Evolutionary conservation across 2,888 invertebrate genomes (phyloP).

Genomic region (Rugalucina vietnamica): DNA sequence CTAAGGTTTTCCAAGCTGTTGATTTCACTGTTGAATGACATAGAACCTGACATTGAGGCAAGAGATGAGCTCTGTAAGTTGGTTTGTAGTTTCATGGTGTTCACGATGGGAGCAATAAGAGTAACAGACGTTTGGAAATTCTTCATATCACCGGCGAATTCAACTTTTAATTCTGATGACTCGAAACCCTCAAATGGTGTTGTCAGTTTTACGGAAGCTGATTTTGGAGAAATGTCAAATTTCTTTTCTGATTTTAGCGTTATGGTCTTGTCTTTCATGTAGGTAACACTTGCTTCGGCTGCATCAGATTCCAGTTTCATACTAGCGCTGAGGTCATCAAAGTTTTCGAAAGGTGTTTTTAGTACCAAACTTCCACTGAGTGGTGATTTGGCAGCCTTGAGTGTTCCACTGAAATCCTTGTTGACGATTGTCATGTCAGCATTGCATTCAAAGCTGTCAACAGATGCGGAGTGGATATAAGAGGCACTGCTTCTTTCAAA

Average conservation of each 20-base stretch:
- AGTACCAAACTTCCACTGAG: slow-evolving; percentile 15
- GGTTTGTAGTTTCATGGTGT: slow-evolving; percentile 29
- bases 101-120: slow-evolving; percentile 14
- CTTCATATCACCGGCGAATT: slow-evolving; percentile 29
- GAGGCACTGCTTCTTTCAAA: slow-evolving; percentile 32
- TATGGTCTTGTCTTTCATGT: slow-evolving; percentile 47
- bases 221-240: slow-evolving; percentile 19
- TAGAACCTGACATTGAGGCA: slow-evolving; percentile 17
- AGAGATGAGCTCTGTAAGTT: slow-evolving; percentile 26
- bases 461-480: slow-evolving; percentile 44
- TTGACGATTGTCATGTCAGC: slow-evolving; percentile 33
- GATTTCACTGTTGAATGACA: slow-evolving; percentile 47
- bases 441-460: slow-evolving; percentile 57
- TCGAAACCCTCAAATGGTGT: slow-evolving; percentile 49
- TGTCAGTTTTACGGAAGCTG: background rate
- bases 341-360: slow-evolving; percentile 44
- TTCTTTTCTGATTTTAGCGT: slow-evolving; percentile 29
- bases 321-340: slow-evolving; percentile 39
- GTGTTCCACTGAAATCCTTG: slow-evolving; percentile 42
- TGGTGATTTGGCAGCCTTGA: slow-evolving; percentile 39
- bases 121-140: slow-evolving; percentile 40
- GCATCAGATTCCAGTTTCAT: slow-evolving; percentile 31
- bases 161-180: slow-evolving; percentile 19
- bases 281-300: slow-evolving; percentile 4
- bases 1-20: slow-evolving; percentile 47